These are phyloP conservation scores for Craterocephalus amniculus DNA, from an alignment of 2,797 vertebrate genomes.

Conservation along the genomic window DNA sequence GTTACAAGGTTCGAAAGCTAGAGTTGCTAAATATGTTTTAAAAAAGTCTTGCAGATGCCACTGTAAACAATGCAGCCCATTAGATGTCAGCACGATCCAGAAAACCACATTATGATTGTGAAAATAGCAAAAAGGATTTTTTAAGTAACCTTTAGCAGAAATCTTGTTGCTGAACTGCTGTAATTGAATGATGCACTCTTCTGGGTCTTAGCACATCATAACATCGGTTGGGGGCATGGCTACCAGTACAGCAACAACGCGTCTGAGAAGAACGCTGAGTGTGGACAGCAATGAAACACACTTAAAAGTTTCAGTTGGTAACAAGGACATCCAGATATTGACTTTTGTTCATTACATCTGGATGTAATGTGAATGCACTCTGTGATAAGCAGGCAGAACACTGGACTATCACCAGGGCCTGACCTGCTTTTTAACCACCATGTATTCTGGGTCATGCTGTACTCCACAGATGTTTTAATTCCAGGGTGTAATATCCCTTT, in stretches of 20 bases:
- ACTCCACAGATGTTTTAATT: constrained; percentile 39
- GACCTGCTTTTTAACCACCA: constrained; percentile 30
- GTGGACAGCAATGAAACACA: not conserved
- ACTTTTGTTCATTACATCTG: constrained; percentile 3
- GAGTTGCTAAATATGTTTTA: too few relatives aligned
- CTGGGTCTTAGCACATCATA: too few relatives aligned
- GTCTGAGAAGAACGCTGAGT: too few relatives aligned
- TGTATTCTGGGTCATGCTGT: constrained; percentile 41
- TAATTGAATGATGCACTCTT: not conserved
- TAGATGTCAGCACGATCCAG: not conserved
- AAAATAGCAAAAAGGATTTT: not conserved
- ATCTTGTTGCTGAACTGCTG: not conserved
- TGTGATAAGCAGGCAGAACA: not conserved
- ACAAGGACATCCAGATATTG: not conserved
- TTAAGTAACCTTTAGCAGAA: not conserved
- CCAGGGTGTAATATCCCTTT: constrained; percentile 62
- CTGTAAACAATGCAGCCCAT: not conserved
- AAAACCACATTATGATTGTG: not conserved
- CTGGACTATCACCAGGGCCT: not conserved
- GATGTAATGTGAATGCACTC: not conserved
- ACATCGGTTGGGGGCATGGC: not conserved
- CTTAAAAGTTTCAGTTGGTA: not conserved
- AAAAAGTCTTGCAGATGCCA: too few relatives aligned
- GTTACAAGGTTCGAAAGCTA: too few relatives aligned
- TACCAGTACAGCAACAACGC: not conserved